Conservation (phyloP, 2,797 vertebrate species). For the Decapterus maruadsi region DNA sequence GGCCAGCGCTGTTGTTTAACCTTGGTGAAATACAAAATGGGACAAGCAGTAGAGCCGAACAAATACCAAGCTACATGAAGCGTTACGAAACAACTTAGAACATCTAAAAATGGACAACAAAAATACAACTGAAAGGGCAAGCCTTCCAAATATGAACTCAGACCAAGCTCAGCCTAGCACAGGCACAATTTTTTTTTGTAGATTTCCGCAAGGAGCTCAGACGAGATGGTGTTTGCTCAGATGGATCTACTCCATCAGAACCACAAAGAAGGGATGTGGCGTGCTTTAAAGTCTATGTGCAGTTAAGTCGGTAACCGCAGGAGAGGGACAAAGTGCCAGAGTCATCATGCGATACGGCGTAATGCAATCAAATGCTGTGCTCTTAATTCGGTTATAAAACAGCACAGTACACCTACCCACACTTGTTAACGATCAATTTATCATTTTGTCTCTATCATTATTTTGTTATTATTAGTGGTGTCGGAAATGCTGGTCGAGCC, state of each 20-base stretch:
- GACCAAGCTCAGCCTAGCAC: slow-evolving; percentile 36
- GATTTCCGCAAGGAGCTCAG: slow-evolving; percentile 65
- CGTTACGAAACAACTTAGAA: slow-evolving; percentile 72
- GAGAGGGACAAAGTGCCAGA: slow-evolving; percentile 17
- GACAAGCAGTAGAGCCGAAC: slow-evolving; percentile 78
- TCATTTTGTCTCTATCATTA: no score
- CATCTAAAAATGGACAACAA: slow-evolving; percentile 74
- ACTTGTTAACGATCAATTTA: no score
- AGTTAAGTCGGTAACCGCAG: slow-evolving; percentile 22
- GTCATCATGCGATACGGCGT: background rate
- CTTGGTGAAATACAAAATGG: slow-evolving; percentile 79
- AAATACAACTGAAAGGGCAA: slow-evolving; percentile 62
- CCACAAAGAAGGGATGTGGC: slow-evolving; percentile 14
- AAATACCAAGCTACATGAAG: slow-evolving; percentile 73
- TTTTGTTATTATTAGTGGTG: no score
- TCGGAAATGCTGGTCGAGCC: no score
- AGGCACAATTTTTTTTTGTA: slow-evolving; percentile 45
- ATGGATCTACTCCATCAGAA: slow-evolving; percentile 55
- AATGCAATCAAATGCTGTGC: slow-evolving; percentile 2
- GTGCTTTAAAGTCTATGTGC: slow-evolving; percentile 45
- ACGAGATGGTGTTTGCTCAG: slow-evolving; percentile 49
- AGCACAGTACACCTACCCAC: no score
- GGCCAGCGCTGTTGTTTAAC: slow-evolving; percentile 74
- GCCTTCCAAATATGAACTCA: slow-evolving; percentile 56
- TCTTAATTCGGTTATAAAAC: no score